Base-by-base conservation (phyloP, 1,140 invertebrate genomes). In the Aphelenchoides besseyi region DNA sequence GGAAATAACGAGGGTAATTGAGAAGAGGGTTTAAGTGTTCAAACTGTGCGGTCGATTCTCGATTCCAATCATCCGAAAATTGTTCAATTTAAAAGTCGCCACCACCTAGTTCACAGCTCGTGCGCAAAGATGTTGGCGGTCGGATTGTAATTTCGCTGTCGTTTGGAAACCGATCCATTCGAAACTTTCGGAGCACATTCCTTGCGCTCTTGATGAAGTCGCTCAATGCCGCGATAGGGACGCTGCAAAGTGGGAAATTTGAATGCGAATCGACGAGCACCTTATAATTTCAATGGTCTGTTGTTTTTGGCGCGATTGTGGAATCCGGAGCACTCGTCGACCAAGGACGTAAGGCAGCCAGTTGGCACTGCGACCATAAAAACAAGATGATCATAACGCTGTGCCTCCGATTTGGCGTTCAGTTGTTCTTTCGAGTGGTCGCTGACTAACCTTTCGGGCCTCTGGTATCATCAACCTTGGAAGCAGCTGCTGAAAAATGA, bases 201-300 rank as follows among this genome's bases (percentile, higher is more conserved):
- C 41, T 48, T 23, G 41, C 41, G 41, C 12, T 48, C 41, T 12
- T 23, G 23, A 48, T 48, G 41, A 48, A 48, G 41, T 48, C 41
- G 41, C 41, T 12, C 12, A 48, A 48, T 12, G 41, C 12, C 41
- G 41, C 23, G 12, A 23, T 48, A 16, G 41, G 41, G n/a, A n/a
- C n/a, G n/a, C n/a, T n/a, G n/a, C n/a, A n/a, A n/a, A 48, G 41
- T 48, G 41, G 41, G 23, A 48, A 48, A 48, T 48, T 48, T 48
- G 41, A 48, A 48, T 48, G 41, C 12, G 41, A 12, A 23, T 23
- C 41, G 41, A 16, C 41, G 12, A 23, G 41, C 41, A 23, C n/a
- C n/a, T n/a, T n/a, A n/a, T n/a, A n/a, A n/a, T n/a, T n/a, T n/a
- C n/a, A n/a, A n/a, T n/a, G n/a, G n/a, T n/a, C n/a, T n/a, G n/a